Evolutionary conservation across 2,888 invertebrate species (phyloP).

Genomic region (Rhamphomyia laevipes): DNA sequence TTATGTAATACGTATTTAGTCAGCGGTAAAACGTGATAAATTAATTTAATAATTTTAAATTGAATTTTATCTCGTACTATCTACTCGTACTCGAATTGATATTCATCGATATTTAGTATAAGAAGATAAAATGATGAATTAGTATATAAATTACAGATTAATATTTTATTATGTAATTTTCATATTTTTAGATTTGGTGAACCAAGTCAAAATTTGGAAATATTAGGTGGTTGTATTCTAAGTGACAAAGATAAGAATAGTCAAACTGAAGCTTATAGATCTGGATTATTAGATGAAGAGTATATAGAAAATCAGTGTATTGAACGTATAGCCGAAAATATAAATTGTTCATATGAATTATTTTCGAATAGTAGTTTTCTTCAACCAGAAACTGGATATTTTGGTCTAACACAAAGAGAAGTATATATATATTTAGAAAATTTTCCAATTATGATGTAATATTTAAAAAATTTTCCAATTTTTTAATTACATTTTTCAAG

Average conservation of each 20-base stretch:
- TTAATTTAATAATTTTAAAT: too few relatives aligned
- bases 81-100: too few relatives aligned
- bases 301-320: constrained; percentile 77
- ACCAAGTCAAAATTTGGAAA: constrained; percentile 15
- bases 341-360: constrained; percentile 66
- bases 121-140: too few relatives aligned
- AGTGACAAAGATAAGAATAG: constrained; percentile 62
- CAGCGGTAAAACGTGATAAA: too few relatives aligned
- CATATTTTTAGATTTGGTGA: constrained; percentile 11
- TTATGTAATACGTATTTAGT: too few relatives aligned
- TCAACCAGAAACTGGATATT: constrained; percentile 40
- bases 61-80: too few relatives aligned
- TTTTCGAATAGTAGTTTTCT: constrained; percentile 56
- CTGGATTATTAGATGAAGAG: constrained; percentile 61
- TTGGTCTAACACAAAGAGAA: constrained; percentile 35
- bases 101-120: too few relatives aligned
- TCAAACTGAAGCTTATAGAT: constrained; percentile 64
- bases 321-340: constrained; percentile 42
- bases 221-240: constrained; percentile 53
- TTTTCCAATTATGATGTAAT: constrained; percentile 20
- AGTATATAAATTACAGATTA: too few relatives aligned
- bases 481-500: constrained; percentile 26
- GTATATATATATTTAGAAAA: constrained; percentile 19
- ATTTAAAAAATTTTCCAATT: constrained; percentile 15
- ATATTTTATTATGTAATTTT: not conserved